Evolutionary conservation across 2,797 vertebrate species (phyloP), one percentile per base, ranked within the genome.

Genomic region (Dendrocincla tyrannina): DNA sequence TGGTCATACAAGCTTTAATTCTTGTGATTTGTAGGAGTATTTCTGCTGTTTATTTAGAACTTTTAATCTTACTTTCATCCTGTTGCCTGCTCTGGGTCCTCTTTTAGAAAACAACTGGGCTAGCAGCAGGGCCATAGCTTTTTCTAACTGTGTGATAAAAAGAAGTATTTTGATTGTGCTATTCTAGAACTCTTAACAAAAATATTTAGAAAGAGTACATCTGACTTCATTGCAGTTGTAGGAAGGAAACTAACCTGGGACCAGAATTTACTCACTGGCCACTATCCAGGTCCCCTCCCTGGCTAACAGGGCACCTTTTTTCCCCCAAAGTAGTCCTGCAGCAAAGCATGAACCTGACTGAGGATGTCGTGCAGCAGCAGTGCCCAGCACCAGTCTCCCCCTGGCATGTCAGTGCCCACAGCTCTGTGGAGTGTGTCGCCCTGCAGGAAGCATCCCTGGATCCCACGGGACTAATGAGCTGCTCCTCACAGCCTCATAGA

Each of bases 1-100:
- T 91, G 93, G 67, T 74, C 53, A 59, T 74, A 75, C 83, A 66
- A 64, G 72, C 91, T 73, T 59, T 74, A 58, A 41, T 93, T 92
- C 93, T 91, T 81, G 88, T 95, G 93, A 94, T 96, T 94, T 95
- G 88, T 85, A 42, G 73, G 63, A 66, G 79, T 37, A 78, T 60
- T 95, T 80, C 87, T 73, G 13, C 81, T 79, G n/a, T 60, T 92
- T 94, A 49, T 92, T 92, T 94, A 70, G 52, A 68, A 78, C 63
- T 86, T 91, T 62, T 75, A 84, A 62, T 91, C 85, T 67, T 17
- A 13, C 62, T 92, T 94, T 87, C 5, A 2, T 62, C 66, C 70
- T 53, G 62, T 50, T 84, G 75, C 49, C 78, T 81, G 49, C 58
- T 70, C 41, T 80, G 58, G 27, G 19, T 91, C 69, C 22, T 81